phyloP scores from a whole-genome alignment of 2,797 vertebrate species.

The Crocodylus rhombifer region DNA sequence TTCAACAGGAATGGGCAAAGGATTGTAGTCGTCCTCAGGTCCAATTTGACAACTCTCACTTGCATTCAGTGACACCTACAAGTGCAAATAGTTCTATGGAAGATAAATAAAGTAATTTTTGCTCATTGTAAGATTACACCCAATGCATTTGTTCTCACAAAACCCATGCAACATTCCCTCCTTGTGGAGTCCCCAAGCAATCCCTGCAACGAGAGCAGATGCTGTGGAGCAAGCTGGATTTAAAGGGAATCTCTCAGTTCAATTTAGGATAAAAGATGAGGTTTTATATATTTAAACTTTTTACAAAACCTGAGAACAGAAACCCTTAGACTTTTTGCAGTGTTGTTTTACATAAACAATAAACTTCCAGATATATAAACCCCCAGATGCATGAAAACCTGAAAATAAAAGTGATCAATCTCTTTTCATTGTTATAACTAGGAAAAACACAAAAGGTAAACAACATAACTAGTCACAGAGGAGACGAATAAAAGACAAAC shows the following conservation, averaged over 20 bases:
- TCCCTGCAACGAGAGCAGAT: background rate
- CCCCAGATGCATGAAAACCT: background rate
- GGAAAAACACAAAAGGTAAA: background rate
- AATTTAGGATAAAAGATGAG: rapidly evolving
- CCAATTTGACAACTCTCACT: background rate
- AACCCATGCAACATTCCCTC: background rate
- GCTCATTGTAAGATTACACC: background rate
- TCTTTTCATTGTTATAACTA: background rate
- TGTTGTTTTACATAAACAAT: too few relatives aligned
- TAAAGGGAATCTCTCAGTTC: background rate
- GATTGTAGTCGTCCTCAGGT: background rate
- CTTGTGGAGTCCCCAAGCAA: background rate
- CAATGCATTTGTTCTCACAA: background rate
- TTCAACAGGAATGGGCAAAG: background rate
- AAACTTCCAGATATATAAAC: background rate
- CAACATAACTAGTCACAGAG: background rate
- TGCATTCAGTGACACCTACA: background rate
- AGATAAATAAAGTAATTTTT: background rate
- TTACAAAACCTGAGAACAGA: background rate
- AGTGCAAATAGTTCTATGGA: rapidly evolving
- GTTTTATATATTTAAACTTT: background rate
- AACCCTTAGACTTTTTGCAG: too few relatives aligned
- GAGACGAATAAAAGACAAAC: background rate
- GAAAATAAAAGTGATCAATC: background rate
- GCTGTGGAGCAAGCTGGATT: background rate